Conservation (phyloP, 2,888 invertebrate species). For the Agonopterix alstromeriana region DNA sequence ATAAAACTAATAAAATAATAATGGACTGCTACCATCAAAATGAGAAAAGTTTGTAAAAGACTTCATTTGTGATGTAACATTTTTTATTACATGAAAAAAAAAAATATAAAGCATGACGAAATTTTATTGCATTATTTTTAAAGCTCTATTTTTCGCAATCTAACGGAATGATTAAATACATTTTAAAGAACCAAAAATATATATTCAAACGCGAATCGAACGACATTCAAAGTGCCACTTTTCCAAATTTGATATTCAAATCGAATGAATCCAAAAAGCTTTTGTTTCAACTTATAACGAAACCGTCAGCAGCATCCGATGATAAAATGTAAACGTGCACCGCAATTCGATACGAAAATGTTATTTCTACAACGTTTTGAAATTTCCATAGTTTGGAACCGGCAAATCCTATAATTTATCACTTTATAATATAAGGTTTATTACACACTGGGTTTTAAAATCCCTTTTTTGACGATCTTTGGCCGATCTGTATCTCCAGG, state of each 20-base stretch:
- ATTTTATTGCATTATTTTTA: too few species aligned
- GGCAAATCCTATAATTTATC: conserved; percentile 7
- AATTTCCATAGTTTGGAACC: background rate
- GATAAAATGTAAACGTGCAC: conserved; percentile 6
- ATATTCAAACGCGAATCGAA: background rate
- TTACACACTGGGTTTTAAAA: too few species aligned
- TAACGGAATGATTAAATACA: too few species aligned
- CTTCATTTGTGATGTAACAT: too few species aligned
- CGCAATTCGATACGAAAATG: conserved; percentile 6
- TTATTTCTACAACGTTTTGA: background rate
- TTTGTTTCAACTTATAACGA: conserved; percentile 3
- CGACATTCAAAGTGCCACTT: background rate
- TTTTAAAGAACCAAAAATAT: background rate
- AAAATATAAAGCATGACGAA: too few species aligned
- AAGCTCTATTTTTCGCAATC: too few species aligned
- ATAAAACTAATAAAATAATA: too few species aligned
- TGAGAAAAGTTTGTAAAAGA: too few species aligned
- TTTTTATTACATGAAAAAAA: too few species aligned
- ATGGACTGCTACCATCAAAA: too few species aligned
- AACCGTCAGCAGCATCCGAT: conserved; percentile 5
- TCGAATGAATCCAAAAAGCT: background rate
- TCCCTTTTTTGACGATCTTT: too few species aligned
- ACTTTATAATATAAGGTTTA: conserved; percentile 1
- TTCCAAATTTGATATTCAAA: background rate
- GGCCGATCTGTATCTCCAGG: too few species aligned